These are phyloP conservation scores for Athrips mouffetella DNA, from an alignment of 2,888 invertebrate genomes.

Conservation along the genomic window DNA sequence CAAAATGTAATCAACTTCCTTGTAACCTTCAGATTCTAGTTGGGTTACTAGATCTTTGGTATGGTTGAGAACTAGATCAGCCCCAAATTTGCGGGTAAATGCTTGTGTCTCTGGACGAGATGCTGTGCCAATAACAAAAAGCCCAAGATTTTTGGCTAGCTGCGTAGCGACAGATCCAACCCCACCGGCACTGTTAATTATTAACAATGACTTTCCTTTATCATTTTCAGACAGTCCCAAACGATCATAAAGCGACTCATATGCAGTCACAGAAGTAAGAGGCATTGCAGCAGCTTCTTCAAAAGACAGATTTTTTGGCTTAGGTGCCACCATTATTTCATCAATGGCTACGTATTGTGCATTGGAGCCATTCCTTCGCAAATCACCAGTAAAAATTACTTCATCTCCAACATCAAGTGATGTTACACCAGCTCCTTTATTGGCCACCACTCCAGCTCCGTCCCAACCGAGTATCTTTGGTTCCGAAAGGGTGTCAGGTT, in stretches of 20 bases:
- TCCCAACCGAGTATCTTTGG: conserved; percentile 64
- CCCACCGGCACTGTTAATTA: conserved; percentile 67
- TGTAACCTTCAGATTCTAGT: conserved; percentile 47
- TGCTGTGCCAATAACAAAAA: conserved; percentile 64
- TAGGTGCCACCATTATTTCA: conserved; percentile 50
- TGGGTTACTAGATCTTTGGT: conserved; percentile 51
- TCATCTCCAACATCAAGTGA: conserved; percentile 57
- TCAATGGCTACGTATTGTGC: conserved; percentile 59
- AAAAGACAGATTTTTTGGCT: conserved; percentile 57
- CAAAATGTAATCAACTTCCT: conserved; percentile 56
- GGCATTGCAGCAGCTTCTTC: conserved; percentile 70
- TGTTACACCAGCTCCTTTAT: conserved; percentile 46
- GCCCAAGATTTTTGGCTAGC: conserved; percentile 52
- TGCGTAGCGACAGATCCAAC: conserved; percentile 65
- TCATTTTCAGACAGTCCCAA: conserved; percentile 56
- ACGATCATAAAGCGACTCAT: conserved; percentile 56
- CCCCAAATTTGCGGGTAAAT: conserved; percentile 50
- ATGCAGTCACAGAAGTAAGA: conserved; percentile 56
- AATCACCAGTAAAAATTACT: conserved; percentile 60
- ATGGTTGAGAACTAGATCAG: conserved; percentile 58
- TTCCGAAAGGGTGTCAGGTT: conserved; percentile 34
- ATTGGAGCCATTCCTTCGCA: conserved; percentile 55
- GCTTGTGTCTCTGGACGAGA: conserved; percentile 52
- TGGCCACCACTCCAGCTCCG: conserved; percentile 58
- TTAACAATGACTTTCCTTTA: conserved; percentile 53